phyloP scores from a whole-genome alignment of 2,797 vertebrate genomes.

The Xiphophorus birchmanni region DNA sequence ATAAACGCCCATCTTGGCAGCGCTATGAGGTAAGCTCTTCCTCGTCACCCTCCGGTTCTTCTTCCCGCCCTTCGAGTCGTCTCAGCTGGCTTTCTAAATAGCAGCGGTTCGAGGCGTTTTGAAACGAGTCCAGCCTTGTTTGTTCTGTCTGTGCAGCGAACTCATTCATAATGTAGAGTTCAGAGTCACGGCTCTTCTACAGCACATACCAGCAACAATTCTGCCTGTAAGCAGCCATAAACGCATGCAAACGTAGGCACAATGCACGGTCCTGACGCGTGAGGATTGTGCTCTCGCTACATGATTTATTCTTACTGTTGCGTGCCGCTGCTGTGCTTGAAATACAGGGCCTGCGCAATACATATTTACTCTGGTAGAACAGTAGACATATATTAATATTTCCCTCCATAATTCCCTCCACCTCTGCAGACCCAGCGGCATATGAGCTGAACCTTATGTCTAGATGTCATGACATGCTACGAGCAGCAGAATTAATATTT shows the following conservation, averaged over 20 bases:
- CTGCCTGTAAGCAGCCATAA: background rate
- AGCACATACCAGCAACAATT: slow-evolving; percentile 2
- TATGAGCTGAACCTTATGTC: slow-evolving; percentile 13
- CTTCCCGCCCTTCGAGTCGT: slow-evolving; percentile 43
- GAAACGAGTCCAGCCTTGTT: slow-evolving; percentile 63
- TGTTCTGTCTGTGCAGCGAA: slow-evolving; percentile 52
- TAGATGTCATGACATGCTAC: background rate
- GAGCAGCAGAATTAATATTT: slow-evolving; percentile 23
- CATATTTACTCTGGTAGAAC: slow-evolving; percentile 9
- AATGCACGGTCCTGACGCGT: slow-evolving; percentile 6
- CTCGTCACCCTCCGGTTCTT: background rate
- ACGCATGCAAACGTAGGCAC: slow-evolving; percentile 9
- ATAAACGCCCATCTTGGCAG: background rate
- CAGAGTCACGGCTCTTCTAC: slow-evolving; percentile 15
- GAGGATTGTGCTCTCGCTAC: background rate
- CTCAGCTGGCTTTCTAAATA: slow-evolving; percentile 65
- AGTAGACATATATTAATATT: slow-evolving; percentile 4
- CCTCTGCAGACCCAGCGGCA: slow-evolving; percentile 1
- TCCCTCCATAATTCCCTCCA: slow-evolving; percentile 10
- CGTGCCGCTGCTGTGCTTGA: background rate
- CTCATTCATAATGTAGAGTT: slow-evolving; percentile 68
- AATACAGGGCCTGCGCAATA: background rate
- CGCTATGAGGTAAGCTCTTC: background rate
- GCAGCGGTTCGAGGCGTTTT: slow-evolving; percentile 67
- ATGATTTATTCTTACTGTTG: slow-evolving; percentile 38